Evolutionary conservation across 1,140 invertebrate species (phyloP).

Genomic region (Anoplolepis gracilipes): DNA sequence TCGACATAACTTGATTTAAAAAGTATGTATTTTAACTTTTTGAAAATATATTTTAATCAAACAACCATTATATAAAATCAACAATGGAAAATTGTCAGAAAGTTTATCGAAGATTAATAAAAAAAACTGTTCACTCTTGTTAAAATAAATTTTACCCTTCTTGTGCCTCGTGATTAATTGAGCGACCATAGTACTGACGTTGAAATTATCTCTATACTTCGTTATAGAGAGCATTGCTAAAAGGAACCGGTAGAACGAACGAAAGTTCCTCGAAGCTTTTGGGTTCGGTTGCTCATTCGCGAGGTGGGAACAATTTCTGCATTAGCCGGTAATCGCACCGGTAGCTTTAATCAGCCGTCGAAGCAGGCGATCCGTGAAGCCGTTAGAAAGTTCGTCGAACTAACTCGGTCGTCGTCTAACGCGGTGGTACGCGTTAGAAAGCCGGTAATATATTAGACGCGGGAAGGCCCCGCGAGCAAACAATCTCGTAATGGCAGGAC

Average conservation of each 20-base stretch:
- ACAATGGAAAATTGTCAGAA: background rate
- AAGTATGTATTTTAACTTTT: background rate
- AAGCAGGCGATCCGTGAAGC: constrained; percentile 23
- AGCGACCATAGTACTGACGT: background rate
- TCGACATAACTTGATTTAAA: background rate
- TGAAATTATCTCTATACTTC: constrained; percentile 31
- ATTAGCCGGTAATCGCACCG: constrained; percentile 38
- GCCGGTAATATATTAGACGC: constrained; percentile 80
- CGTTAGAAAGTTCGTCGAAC: constrained; percentile 56
- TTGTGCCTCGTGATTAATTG: background rate
- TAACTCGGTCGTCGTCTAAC: constrained; percentile 52
- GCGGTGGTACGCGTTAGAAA: constrained; percentile 69
- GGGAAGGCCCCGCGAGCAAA: constrained; percentile 81
- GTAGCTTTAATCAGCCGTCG: constrained; percentile 50
- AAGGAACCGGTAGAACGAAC: background rate
- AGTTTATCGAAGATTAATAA: background rate
- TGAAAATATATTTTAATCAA: constrained; percentile 6
- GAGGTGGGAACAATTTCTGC: constrained; percentile 31
- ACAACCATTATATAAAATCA: background rate
- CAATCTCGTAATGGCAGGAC: constrained; percentile 85
- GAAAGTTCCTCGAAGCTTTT: constrained; percentile 37
- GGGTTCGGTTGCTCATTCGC: constrained; percentile 22
- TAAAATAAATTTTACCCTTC: background rate
- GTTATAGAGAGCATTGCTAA: background rate
- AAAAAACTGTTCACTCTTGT: background rate